These are phyloP conservation scores for Drosophila sp. DNA, from an alignment of 1,140 invertebrate species.

Conservation along the genomic window DNA sequence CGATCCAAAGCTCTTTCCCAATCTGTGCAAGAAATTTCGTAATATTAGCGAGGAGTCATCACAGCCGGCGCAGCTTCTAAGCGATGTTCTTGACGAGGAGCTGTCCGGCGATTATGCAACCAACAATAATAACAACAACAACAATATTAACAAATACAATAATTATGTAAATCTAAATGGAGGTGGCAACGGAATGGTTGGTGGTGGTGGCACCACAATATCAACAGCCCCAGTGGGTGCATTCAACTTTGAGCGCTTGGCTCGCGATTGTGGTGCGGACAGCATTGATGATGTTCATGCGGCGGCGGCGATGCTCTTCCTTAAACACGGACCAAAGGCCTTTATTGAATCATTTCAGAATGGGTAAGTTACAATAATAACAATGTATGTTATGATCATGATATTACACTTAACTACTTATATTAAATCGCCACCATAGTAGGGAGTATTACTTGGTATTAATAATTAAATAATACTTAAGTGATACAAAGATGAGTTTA, in stretches of 20 bases:
- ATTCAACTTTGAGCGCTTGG: conserved; percentile 75
- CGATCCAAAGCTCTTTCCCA: conserved; percentile 79
- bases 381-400: neutral
- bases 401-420: too few relatives aligned
- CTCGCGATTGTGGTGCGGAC: conserved; percentile 84
- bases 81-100: conserved; percentile 61
- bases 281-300: conserved; percentile 91
- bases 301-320: conserved; percentile 92
- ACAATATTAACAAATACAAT: conserved; percentile 48
- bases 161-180: conserved; percentile 29
- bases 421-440: too few relatives aligned
- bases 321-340: conserved; percentile 89
- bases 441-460: too few relatives aligned
- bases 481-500: too few relatives aligned
- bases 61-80: conserved; percentile 15
- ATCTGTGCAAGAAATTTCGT: conserved; percentile 75
- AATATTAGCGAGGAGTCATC: conserved; percentile 63
- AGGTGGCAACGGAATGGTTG: conserved; percentile 16
- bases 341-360: conserved; percentile 82
- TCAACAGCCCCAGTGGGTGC: conserved; percentile 26
- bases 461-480: too few relatives aligned
- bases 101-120: conserved; percentile 60
- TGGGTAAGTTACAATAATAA: conserved; percentile 61
- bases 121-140: conserved; percentile 54
- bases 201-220: conserved; percentile 1